These are phyloP conservation scores for Alaudala cheleensis DNA, from an alignment of 2,113 vertebrate genomes.

Conservation along the genomic window DNA sequence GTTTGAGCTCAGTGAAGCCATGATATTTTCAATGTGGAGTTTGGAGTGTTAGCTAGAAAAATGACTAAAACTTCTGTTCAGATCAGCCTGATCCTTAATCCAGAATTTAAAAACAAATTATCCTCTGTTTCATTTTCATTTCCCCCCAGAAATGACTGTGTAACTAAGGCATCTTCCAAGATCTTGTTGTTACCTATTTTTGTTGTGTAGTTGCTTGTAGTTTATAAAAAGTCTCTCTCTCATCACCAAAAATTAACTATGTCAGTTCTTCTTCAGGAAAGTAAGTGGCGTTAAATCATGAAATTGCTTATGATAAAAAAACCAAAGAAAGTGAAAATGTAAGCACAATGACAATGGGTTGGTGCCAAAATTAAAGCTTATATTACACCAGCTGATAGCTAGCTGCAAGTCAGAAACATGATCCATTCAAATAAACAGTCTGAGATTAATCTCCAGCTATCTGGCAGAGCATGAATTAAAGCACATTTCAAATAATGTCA, in stretches of 20 bases:
- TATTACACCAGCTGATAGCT: constrained; percentile 45
- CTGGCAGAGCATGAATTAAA: constrained; percentile 63
- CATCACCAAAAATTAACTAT: neutral
- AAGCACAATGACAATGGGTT: constrained; percentile 14
- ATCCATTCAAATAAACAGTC: constrained; percentile 61
- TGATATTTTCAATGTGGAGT: neutral
- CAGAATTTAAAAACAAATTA: neutral
- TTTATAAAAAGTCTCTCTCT: neutral
- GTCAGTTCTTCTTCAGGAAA: constrained; percentile 15
- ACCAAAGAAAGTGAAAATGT: constrained; percentile 48
- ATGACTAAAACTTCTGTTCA: neutral
- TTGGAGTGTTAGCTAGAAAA: neutral
- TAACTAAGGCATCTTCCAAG: neutral
- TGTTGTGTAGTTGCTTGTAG: too few species aligned
- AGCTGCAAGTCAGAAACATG: constrained; percentile 55
- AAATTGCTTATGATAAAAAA: constrained; percentile 35
- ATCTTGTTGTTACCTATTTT: neutral
- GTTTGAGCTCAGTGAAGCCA: neutral
- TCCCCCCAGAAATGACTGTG: neutral
- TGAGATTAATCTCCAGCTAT: constrained; percentile 47
- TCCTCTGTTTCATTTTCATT: neutral
- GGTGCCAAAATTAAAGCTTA: constrained; percentile 62
- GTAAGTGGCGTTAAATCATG: constrained; percentile 21
- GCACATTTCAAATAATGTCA: constrained; percentile 51
- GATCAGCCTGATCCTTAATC: neutral